These are phyloP conservation scores for Rhyacophila brunnea DNA, from an alignment of 1,140 invertebrate species.

Conservation along the genomic window DNA sequence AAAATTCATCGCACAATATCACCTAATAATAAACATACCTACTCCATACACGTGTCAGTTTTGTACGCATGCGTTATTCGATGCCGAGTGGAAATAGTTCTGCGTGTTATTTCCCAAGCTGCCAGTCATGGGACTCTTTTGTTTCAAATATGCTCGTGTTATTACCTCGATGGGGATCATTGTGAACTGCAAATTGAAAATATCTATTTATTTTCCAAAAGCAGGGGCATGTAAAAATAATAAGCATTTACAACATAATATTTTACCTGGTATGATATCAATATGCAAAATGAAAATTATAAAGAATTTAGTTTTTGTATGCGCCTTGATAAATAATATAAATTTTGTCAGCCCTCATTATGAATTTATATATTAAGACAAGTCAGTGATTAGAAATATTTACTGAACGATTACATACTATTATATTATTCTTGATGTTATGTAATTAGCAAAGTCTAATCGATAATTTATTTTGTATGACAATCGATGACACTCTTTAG, in stretches of 20 bases:
- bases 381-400: too few species aligned
- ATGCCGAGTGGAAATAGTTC: conserved; percentile 11
- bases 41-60: background rate
- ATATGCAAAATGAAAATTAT: background rate
- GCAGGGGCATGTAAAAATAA: background rate
- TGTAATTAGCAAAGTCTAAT: too few species aligned
- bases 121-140: conserved; percentile 20
- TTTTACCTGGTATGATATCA: background rate
- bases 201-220: conserved; percentile 6
- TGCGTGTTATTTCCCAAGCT: conserved; percentile 22
- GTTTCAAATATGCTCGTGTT: conserved; percentile 31
- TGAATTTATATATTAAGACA: too few species aligned
- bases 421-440: too few species aligned
- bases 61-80: background rate
- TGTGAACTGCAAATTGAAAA: conserved; percentile 28
- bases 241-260: background rate
- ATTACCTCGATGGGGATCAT: conserved; percentile 26
- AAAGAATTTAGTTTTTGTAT: too few species aligned
- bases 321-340: too few species aligned
- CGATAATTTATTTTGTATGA: too few species aligned
- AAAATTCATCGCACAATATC: background rate
- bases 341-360: too few species aligned
- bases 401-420: too few species aligned
- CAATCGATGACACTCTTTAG: too few species aligned
- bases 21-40: background rate